A percentile compares a stretch with the other conserved stretches of the same genome.
Conservation (phyloP, 2,888 invertebrate genomes). For the Petrolisthes manimaculis region DNA sequence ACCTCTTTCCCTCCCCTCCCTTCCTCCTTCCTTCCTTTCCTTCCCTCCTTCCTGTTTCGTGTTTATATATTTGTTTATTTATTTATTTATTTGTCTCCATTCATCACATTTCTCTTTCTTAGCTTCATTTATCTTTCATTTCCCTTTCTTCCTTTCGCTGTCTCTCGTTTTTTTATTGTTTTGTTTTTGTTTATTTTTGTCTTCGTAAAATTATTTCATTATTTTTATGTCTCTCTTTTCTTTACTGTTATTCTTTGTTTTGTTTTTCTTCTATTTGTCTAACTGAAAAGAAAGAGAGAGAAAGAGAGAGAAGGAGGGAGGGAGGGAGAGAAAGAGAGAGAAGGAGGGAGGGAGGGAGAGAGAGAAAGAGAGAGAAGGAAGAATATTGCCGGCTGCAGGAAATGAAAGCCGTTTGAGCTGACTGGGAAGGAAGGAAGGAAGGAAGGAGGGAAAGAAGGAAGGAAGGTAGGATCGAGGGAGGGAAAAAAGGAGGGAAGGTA, state of each 20-base stretch:
- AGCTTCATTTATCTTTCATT: too few species aligned
- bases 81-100: slow-evolving; percentile 14
- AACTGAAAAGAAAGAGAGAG: not conserved
- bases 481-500: not conserved
- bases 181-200: too few species aligned
- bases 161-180: too few species aligned
- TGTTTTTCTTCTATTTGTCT: too few species aligned
- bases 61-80: not conserved
- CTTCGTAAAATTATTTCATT: too few species aligned
- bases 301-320: not conserved
- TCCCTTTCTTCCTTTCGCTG: too few species aligned
- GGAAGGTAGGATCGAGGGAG: not conserved
- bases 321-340: not conserved
- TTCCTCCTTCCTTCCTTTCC: not conserved
- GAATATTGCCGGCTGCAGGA: not conserved
- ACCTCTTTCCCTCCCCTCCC: not conserved
- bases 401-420: not conserved
- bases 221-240: too few species aligned
- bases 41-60: not conserved
- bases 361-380: not conserved
- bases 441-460: not conserved
- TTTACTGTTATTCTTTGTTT: too few species aligned
- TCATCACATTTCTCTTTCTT: too few species aligned
- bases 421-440: not conserved
- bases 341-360: not conserved